Evolutionary conservation across 2,113 vertebrate genomes (phyloP), one percentile per base, ranked within the genome.

Genomic region (Illadopsis cleaveri): DNA sequence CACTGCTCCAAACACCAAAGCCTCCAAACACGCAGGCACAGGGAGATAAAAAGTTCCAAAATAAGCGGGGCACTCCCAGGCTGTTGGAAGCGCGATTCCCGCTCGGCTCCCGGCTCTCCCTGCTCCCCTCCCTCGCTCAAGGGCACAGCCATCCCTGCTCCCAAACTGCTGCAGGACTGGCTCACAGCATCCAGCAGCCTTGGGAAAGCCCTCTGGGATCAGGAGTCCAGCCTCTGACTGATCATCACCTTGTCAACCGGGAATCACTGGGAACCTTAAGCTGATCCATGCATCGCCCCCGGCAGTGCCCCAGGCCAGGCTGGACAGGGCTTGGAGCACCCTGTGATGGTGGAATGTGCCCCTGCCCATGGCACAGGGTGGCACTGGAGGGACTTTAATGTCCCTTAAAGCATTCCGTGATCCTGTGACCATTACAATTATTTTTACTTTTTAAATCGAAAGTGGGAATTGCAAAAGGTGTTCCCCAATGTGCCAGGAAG

Each of bases 251-350:
- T 2, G 22, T 1, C 66, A 57, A 2, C 24, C 20, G 30, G n/a
- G 33, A 60, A n/a, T 33, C 77, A 21, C 45, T 10, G 18, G 53
- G 15, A 60, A 61, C 10, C 21, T 56, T 5, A 15, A 35, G 35
- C 37, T 76, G 30, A 57, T 38, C n/a, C 0, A 0, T 2, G 13
- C 22, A n/a, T 20, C 0, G 2, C 15, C 45, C 40, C 68, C 38
- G 38, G 44, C 11, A 38, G 33, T 5, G 45, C 7, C 8, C 57
- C 8, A 42, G 14, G 51, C 42, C 35, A 44, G 35, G 58, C 6
- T 53, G 69, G 53, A 51, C 12, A 3, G 24, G 61, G 45, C 38
- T 21, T 25, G 69, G 47, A 28, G 40, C 53, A 61, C 4, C 61
- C 69, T 40, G 62, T 23, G 9, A 57, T 1, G 1, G 37, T 23